Percentiles rank a stretch among this genome's conserved stretches.
Conservation (phyloP, 1,140 invertebrate species). For the Hypothenemus hampei region DNA sequence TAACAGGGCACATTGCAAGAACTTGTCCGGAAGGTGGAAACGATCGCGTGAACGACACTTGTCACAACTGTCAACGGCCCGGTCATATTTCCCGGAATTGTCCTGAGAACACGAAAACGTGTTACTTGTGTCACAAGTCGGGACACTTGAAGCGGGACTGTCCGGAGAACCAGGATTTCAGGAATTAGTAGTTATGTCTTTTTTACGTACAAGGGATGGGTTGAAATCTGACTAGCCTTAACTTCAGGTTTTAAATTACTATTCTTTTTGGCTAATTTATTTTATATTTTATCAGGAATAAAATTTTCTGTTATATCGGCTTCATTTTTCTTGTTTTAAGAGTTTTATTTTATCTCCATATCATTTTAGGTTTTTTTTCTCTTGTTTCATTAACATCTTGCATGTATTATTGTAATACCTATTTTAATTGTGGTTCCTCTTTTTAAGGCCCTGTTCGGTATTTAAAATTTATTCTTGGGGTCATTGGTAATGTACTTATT, state of each 20-base stretch:
- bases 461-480: background rate
- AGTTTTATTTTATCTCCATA: constrained; percentile 14
- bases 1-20: constrained; percentile 81
- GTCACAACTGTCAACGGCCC: constrained; percentile 82
- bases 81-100: constrained; percentile 86
- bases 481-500: constrained; percentile 1
- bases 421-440: background rate
- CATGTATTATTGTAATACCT: background rate
- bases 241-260: background rate
- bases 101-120: constrained; percentile 76
- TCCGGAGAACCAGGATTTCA: constrained; percentile 56
- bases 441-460: background rate
- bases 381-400: background rate
- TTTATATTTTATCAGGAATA: constrained; percentile 1
- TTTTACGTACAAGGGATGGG: too few relatives aligned
- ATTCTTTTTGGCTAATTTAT: background rate
- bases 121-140: constrained; percentile 83
- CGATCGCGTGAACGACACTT: constrained; percentile 54
- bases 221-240: background rate
- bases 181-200: constrained; percentile 33
- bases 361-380: constrained; percentile 4
- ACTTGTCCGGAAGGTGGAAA: constrained; percentile 70
- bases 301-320: background rate
- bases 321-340: constrained; percentile 24
- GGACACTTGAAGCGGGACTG: constrained; percentile 89